Percentiles rank a stretch among this genome's conserved stretches.
Conservation (phyloP, 2,888 invertebrate species). For the Podabrus alpinus region DNA sequence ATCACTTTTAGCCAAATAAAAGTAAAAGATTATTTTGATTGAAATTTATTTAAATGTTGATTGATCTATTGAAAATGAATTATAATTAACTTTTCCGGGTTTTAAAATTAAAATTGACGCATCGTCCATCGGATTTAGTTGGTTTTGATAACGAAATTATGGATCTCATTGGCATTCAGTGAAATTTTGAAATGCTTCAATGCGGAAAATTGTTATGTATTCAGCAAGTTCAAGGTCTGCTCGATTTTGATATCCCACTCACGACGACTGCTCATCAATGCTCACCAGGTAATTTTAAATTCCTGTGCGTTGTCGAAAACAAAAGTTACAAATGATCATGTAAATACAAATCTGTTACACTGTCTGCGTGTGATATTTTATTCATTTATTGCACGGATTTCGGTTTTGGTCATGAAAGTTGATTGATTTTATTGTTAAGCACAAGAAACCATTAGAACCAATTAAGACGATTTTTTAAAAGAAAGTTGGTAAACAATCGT, state of each 20-base stretch:
- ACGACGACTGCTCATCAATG: conserved; percentile 24
- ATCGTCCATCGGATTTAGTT: not conserved
- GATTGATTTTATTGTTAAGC: not conserved
- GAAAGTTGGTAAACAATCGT: not conserved
- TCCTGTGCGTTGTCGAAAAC: conserved; percentile 27
- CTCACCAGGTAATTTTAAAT: conserved; percentile 23
- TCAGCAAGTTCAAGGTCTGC: conserved; percentile 30
- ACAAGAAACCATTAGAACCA: not conserved
- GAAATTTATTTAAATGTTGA: not conserved
- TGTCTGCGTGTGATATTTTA: not conserved
- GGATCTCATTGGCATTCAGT: not conserved
- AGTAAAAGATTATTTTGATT: not conserved
- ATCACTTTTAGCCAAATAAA: not conserved
- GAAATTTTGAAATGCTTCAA: conserved; percentile 10
- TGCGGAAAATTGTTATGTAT: conserved; percentile 2
- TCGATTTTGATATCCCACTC: conserved; percentile 27
- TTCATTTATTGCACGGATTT: not conserved
- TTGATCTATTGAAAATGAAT: not conserved
- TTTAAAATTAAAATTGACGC: not conserved
- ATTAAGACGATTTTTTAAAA: not conserved
- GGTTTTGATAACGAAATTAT: not conserved
- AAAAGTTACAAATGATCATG: conserved; percentile 20
- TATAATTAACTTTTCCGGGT: not conserved
- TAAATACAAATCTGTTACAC: conserved; percentile 12
- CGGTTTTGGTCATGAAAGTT: not conserved